Evolutionary conservation across 2,888 invertebrate genomes (phyloP), one percentile per base, ranked within the genome.

Genomic region (Metellina segmentata): DNA sequence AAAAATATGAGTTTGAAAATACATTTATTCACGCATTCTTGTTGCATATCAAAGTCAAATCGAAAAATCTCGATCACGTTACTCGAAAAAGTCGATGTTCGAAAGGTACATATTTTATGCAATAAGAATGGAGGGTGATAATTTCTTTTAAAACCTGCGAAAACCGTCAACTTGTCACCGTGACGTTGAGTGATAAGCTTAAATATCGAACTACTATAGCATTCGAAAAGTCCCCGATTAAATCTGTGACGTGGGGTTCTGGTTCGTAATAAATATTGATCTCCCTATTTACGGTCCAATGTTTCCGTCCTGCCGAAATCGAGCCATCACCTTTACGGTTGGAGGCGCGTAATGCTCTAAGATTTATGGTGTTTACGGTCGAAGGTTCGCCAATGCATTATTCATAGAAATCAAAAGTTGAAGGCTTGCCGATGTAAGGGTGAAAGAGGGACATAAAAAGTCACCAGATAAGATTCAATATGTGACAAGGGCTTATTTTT

Each of bases 341-440:
- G 51, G 49, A 48, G 61, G 75, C 83, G 78, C 75, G 89, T 87
- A 82, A 87, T 86, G 87, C 91, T 82, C 79, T 83, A 82, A 91
- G 87, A 91, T 91, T 91, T 91, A 91, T 91, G 91, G 78, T 88
- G 91, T 91, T 91, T 88, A 81, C 72, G 75, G 87, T 69, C 71
- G 53, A 71, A 87, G 75, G 87, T 77, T 69, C 52, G 78, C 34
- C 20, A n/a, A 87, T 91, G 91, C 91, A 91, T 91, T 87, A 91
- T 91, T 91, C 91, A 91, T 91, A 83, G 78, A 87, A 91, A 88
- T 78, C 91, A 87, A 91, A 87, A 78, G 75, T 81, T 91, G 69
- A 81, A 79, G 78, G 81, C 74, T 71, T 69, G 85, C 52, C 81
- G 75, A 78, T 89, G 88, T 81, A 61, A 6, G 75, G 72, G 34